Conservation (phyloP, 1,140 invertebrate genomes). For the Dreissena polymorpha region DNA sequence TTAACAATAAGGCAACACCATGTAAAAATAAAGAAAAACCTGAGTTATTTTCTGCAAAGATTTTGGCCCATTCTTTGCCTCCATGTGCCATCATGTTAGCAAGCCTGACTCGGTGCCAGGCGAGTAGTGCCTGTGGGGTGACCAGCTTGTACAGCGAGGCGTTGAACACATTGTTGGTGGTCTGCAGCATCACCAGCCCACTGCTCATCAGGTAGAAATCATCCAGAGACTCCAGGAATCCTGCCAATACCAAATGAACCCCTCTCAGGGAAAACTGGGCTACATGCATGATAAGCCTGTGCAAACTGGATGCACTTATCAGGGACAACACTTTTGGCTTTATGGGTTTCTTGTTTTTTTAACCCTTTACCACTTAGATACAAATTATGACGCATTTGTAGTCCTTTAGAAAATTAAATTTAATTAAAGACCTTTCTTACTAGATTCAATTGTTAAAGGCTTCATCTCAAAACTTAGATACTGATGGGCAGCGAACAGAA, state of each 20-base stretch:
- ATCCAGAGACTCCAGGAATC: slow-evolving; percentile 77
- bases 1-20: too few species aligned
- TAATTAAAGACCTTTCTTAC: too few species aligned
- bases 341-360: slow-evolving; percentile 6
- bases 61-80: slow-evolving; percentile 73
- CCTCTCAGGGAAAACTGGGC: not conserved
- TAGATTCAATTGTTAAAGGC: too few species aligned
- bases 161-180: slow-evolving; percentile 78
- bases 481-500: too few species aligned
- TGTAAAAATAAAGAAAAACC: slow-evolving; percentile 39
- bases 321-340: not conserved
- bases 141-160: slow-evolving; percentile 69
- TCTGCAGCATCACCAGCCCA: slow-evolving; percentile 77
- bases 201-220: slow-evolving; percentile 77
- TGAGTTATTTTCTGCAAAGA: slow-evolving; percentile 73
- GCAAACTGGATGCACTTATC: too few species aligned
- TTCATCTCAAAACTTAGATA: too few species aligned
- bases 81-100: slow-evolving; percentile 76
- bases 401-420: too few species aligned
- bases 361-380: too few species aligned
- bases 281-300: not conserved
- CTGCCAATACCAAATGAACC: slow-evolving; percentile 67
- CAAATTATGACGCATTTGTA: too few species aligned
- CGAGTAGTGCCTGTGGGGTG: slow-evolving; percentile 68
- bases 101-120: slow-evolving; percentile 76